These are phyloP conservation scores for Cheirogaleus major DNA, from an alignment of 2,797 vertebrate species.

Conservation along the genomic window DNA sequence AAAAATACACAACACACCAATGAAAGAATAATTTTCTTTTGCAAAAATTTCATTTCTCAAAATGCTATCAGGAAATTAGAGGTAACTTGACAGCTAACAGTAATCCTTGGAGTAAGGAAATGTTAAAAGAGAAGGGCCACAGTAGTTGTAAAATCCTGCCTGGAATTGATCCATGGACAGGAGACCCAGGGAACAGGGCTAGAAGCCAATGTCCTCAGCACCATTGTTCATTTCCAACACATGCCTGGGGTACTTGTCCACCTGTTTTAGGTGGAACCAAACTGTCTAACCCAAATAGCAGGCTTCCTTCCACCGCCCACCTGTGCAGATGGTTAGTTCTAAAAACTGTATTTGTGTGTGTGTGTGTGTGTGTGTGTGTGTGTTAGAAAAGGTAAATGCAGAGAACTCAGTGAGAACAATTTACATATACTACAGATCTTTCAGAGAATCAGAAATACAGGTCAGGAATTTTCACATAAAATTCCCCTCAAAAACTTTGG, in stretches of 20 bases:
- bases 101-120: slow-evolving; percentile 21
- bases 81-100: slow-evolving; percentile 71
- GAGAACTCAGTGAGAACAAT: neutral
- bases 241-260: too few relatives aligned
- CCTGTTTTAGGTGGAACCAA: neutral
- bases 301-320: neutral
- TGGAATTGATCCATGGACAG: neutral
- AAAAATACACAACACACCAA: slow-evolving; percentile 70
- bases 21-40: slow-evolving; percentile 67
- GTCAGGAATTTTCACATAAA: neutral
- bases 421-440: neutral
- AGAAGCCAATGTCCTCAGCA: rapidly evolving
- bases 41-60: slow-evolving; percentile 69
- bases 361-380: neutral
- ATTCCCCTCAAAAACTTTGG: neutral
- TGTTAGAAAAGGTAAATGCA: neutral
- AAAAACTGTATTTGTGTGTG: rapidly evolving
- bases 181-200: neutral
- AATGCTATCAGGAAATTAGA: slow-evolving; percentile 70
- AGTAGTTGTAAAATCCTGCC: neutral
- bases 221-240: rapidly evolving
- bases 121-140: neutral
- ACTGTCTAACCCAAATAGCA: neutral
- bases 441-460: neutral
- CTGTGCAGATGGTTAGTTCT: neutral